Base-by-base conservation (phyloP, 1,140 invertebrate species). In the Coptotermes formosanus region DNA sequence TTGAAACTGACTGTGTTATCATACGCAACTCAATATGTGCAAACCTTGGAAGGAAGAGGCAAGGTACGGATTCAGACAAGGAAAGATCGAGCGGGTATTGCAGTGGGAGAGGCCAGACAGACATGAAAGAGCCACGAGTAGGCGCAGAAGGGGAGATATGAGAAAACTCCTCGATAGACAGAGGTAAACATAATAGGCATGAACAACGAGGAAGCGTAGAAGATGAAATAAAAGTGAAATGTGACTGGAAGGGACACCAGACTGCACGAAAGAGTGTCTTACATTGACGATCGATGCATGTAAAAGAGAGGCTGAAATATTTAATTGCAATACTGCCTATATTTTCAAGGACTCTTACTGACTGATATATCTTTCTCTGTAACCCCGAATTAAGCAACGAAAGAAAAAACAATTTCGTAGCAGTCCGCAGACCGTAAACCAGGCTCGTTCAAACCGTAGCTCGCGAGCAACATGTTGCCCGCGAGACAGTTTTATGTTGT, bases 151-250 rank as follows among this genome's bases (percentile, higher is more conserved):
- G 32, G 82, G 82, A 52, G 82, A n/a, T 44, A 52, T 25, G 82
- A 83, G 32, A 83, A 43, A 83, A 44, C 32, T 83, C 38, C 43
- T 44, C 25, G 38, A 52, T 25, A 32, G 82, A 83, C 8, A 21
- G n/a, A 43, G n/a, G 82, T 32, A 83, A 83, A 83, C 32, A 83
- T 83, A 83, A 83, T 83, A 43, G 82, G 43, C 43, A 32, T 43
- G 82, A 83, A 83, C 32, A 83, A 83, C 23, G 82, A 43, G 82
- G 48, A 30, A 44, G 21, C 43, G 43, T n/a, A 43, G 82, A 83
- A 83, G 44, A 83, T 83, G 82, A 83, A 83, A 83, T 32, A 83
- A 83, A 83, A 83, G 82, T 83, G 82, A 83, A 83, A 83, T 83
- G 44, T 83, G 2, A 83, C 82, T 30, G 25, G 4, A 43, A 83